phyloP scores from a whole-genome alignment of 2,797 vertebrate species.

The Acrocephalus scirpaceus region DNA sequence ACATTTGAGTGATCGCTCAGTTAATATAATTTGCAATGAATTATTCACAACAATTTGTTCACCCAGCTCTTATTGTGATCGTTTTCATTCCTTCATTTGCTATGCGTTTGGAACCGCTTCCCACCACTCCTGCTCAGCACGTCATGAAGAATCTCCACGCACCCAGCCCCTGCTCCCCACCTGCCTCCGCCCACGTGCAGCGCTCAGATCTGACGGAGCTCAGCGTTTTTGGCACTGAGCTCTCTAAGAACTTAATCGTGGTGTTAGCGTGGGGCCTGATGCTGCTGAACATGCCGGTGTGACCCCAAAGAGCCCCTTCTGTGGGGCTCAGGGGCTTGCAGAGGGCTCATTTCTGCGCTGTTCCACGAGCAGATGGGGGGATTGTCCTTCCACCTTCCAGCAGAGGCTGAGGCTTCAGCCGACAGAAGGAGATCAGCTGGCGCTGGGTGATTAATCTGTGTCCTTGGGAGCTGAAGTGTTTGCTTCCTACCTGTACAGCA shows the following conservation, averaged over 20 bases:
- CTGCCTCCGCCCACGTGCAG: background rate
- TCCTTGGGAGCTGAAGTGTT: background rate
- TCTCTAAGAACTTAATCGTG: background rate
- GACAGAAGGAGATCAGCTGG: background rate
- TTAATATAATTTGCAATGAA: constrained; percentile 60
- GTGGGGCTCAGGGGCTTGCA: background rate
- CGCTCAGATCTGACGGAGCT: background rate
- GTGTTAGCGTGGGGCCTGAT: background rate
- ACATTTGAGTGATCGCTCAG: constrained; percentile 41
- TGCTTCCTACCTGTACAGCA: background rate
- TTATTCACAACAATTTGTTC: constrained; percentile 65
- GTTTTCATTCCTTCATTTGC: constrained; percentile 9
- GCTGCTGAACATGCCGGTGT: background rate
- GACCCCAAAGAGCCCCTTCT: background rate
- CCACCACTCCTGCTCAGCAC: background rate
- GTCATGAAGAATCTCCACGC: background rate
- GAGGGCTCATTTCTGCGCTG: fast-evolving
- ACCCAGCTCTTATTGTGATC: constrained; percentile 35
- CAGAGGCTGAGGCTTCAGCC: background rate
- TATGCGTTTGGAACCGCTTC: background rate
- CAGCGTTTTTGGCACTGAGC: background rate
- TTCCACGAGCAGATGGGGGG: fast-evolving
- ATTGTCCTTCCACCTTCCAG: background rate
- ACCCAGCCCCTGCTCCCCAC: constrained; percentile 6
- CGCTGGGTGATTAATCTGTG: fast-evolving